A percentile compares a stretch with the other conserved stretches of the same genome.
Conservation (phyloP, 1,140 invertebrate genomes). For the Caenorhabditis elegans region DNA sequence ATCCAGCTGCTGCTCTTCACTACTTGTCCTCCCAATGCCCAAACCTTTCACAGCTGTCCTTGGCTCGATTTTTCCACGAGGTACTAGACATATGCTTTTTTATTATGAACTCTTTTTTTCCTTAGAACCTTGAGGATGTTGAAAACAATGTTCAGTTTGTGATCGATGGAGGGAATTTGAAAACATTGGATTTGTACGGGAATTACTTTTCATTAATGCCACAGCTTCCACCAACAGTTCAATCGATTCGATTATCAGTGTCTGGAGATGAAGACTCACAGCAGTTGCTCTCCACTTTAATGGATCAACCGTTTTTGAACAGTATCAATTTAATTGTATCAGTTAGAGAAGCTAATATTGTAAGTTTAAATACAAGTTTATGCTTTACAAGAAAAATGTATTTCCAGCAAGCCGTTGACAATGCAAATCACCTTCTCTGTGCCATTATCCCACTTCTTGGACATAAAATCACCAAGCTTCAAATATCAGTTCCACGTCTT, state of each 20-base stretch:
- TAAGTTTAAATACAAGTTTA: neutral
- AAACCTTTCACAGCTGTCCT: slow-evolving; percentile 61
- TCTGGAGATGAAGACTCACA: slow-evolving; percentile 58
- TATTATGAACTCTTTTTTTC: neutral
- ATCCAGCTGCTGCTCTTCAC: slow-evolving; percentile 54
- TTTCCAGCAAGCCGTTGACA: slow-evolving; percentile 58
- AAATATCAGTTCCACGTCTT: slow-evolving; percentile 53
- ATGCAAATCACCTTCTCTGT: slow-evolving; percentile 57
- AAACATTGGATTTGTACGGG: slow-evolving; percentile 62
- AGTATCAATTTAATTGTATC: slow-evolving; percentile 60
- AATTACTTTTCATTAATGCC: slow-evolving; percentile 60
- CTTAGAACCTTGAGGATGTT: neutral
- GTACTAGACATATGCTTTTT: neutral
- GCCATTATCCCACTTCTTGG: slow-evolving; percentile 56
- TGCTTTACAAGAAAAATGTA: no score
- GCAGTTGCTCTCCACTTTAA: slow-evolving; percentile 52
- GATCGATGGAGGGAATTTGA: slow-evolving; percentile 52
- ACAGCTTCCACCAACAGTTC: slow-evolving; percentile 53
- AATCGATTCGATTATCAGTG: slow-evolving; percentile 58
- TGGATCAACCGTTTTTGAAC: slow-evolving; percentile 48
- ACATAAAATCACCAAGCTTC: slow-evolving; percentile 59
- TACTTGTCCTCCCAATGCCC: slow-evolving; percentile 60
- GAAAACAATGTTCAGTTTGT: slow-evolving; percentile 17
- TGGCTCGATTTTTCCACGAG: slow-evolving; percentile 63
- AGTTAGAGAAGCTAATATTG: slow-evolving; percentile 34